These are phyloP conservation scores for Phataginus tricuspis DNA, from an alignment of 2,797 vertebrate genomes.

Conservation along the genomic window DNA sequence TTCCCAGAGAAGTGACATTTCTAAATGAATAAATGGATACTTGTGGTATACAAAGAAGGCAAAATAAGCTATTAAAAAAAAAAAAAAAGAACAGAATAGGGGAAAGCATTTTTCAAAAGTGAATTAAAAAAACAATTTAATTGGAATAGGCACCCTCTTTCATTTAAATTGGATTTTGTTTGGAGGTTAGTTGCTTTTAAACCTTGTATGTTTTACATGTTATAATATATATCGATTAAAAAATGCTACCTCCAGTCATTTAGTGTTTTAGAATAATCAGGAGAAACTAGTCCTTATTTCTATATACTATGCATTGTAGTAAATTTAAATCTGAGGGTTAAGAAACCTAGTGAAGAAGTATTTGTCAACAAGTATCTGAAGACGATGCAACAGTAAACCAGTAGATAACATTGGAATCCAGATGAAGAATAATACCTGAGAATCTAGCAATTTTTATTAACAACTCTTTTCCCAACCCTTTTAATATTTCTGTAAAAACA, in stretches of 20 bases:
- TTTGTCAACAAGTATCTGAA: neutral
- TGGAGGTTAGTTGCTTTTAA: constrained; percentile 31
- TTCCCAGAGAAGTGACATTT: neutral
- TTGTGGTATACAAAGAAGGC: neutral
- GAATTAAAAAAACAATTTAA: constrained; percentile 4
- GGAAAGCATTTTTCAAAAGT: neutral
- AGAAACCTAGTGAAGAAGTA: neutral
- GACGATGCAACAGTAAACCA: neutral
- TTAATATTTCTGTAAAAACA: constrained; percentile 11
- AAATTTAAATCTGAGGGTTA: constrained; percentile 27
- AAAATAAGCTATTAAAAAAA: neutral
- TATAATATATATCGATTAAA: neutral
- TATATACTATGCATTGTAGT: neutral
- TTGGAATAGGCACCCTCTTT: neutral
- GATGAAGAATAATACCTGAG: constrained; percentile 16
- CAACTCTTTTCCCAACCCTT: neutral
- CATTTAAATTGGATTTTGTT: neutral
- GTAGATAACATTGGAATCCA: neutral
- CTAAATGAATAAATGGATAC: neutral
- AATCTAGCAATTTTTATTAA: neutral
- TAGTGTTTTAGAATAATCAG: neutral
- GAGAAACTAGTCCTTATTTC: neutral
- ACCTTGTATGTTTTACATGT: neutral
- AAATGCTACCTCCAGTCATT: constrained; percentile 19
- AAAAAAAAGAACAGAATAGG: neutral